These are phyloP conservation scores for Canis aureus DNA, from an alignment of 2,113 vertebrate genomes.

Conservation along the genomic window DNA sequence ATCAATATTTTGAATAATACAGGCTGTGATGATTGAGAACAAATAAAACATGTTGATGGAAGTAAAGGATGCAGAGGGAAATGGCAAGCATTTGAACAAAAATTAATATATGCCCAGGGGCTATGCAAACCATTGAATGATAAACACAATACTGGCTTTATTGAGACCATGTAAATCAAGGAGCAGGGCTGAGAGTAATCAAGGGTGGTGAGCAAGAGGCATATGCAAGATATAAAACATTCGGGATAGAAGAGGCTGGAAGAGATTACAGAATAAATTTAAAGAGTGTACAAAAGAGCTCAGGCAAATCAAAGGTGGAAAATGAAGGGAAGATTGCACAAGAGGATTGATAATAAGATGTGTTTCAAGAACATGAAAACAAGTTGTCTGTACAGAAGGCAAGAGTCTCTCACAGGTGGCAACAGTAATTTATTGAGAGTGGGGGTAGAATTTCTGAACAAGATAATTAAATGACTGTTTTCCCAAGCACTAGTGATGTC, in stretches of 20 bases:
- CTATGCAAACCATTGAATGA: constrained; percentile 47
- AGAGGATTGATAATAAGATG: constrained; percentile 70
- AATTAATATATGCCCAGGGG: constrained; percentile 69
- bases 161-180: constrained; percentile 61
- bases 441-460: constrained; percentile 52
- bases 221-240: constrained; percentile 64
- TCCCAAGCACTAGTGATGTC: constrained; percentile 55
- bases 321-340: constrained; percentile 68
- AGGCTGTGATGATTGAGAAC: constrained; percentile 1
- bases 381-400: constrained; percentile 66
- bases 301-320: constrained; percentile 70
- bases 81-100: constrained; percentile 66
- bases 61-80: constrained; percentile 62
- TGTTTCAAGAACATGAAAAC: constrained; percentile 71
- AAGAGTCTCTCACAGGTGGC: constrained; percentile 61
- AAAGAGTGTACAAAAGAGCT: constrained; percentile 61
- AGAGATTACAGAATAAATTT: constrained; percentile 71
- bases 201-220: constrained; percentile 53
- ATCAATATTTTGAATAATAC: constrained; percentile 15
- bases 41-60: constrained; percentile 35
- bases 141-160: constrained; percentile 62
- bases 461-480: constrained; percentile 74
- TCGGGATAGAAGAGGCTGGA: constrained; percentile 51
- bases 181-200: constrained; percentile 65
- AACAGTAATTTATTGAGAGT: constrained; percentile 66